Evolutionary conservation across 1,140 invertebrate species (phyloP).

Genomic region (Physella acuta): DNA sequence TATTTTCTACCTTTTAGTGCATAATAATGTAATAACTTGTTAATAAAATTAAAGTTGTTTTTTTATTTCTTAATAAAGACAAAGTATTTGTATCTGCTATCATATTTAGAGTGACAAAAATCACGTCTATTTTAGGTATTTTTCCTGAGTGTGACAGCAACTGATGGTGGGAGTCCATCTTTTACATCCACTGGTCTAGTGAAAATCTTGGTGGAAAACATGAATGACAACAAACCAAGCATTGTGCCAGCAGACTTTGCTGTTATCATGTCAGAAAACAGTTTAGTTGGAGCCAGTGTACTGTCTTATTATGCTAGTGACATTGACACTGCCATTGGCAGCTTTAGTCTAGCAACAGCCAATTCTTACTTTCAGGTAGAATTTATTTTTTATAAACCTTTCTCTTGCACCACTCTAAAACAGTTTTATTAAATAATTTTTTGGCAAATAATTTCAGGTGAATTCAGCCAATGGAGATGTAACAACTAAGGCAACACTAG

Average conservation of each 20-base stretch:
- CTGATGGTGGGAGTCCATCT: constrained; percentile 36
- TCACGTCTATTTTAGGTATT: constrained; percentile 52
- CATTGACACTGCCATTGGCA: constrained; percentile 35
- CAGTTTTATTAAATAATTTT: too few species aligned
- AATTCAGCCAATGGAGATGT: constrained; percentile 35
- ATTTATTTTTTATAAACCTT: too few species aligned
- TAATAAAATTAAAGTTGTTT: too few species aligned
- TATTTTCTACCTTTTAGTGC: too few species aligned
- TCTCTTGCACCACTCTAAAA: too few species aligned
- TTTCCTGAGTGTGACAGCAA: constrained; percentile 32
- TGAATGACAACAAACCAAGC: constrained; percentile 44
- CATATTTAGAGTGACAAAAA: too few species aligned
- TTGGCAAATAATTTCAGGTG: constrained; percentile 14
- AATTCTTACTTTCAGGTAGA: constrained; percentile 33
- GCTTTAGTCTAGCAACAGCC: constrained; percentile 26
- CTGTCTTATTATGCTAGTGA: constrained; percentile 30
- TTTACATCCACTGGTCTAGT: constrained; percentile 27
- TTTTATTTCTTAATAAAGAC: too few species aligned
- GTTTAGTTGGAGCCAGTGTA: constrained; percentile 25
- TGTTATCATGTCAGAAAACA: constrained; percentile 29
- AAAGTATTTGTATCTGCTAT: too few species aligned
- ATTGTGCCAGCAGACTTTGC: constrained; percentile 33
- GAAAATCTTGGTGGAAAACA: constrained; percentile 36
- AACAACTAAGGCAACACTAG: constrained; percentile 31
- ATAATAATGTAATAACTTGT: too few species aligned